Base-by-base conservation (phyloP, 2,888 invertebrate genomes). In the Leptopilina drosophilae region DNA sequence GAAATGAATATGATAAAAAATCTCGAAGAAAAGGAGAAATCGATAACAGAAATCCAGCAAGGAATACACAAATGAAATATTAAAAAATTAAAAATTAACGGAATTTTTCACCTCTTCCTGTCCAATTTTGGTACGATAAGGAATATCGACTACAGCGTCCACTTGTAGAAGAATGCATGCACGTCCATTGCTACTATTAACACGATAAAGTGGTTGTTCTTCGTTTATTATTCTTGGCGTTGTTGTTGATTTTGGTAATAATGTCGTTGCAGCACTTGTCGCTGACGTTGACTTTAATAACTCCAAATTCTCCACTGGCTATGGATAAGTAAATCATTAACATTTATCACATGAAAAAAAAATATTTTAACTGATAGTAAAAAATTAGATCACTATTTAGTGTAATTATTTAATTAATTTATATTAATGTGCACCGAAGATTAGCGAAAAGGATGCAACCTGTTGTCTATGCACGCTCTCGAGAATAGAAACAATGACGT, bases 151-250 rank as follows among this genome's bases (percentile, higher is more conserved):
- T 6, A 97, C 91, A 0, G 95, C 97, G 89, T 97, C 97, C 33
- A 96, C 95, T 84, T 94, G 94, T 49, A 97, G 93, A 46, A 97
- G 92, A 84, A 97, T 96, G 88, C 97, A 97, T 0, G 97, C 96
- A 82, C 95, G 95, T 1, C 95, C 96, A 77, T 94, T 94, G 82
- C 94, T 94, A 64, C 94, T 94, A 84, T 94, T 94, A 49, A 96
- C 93, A 66, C 96, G 93, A 89, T 96, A 96, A 12, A 95, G 92
- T 3, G 89, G 91, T 76, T 87, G 81, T 15, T 88, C 88, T 76
- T 83, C 77, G 59, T 84, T 83, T 40, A 12, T 94, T 93, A 40
- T 94, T 92, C 86, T 93, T 92, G 89, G 76, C 88, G 91, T 78
- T 89, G 91, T 91, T 90, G 87, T 84, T 6, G 84, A 82, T 14